Evolutionary conservation across 2,113 vertebrate genomes (phyloP), one percentile per base, ranked within the genome.

Genomic region (Saiga tatarica): DNA sequence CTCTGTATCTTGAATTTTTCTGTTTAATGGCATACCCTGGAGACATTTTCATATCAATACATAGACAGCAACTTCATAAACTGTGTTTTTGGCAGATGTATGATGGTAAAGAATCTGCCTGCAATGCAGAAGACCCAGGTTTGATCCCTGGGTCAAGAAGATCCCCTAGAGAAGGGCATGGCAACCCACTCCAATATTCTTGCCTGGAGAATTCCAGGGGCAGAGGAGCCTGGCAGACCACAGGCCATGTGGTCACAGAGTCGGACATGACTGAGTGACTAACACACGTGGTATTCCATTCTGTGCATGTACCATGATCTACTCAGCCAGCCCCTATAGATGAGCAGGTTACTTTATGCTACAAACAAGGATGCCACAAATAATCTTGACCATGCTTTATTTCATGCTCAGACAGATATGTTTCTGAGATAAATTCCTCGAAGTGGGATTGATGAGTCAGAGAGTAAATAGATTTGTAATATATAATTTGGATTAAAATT

Each of bases 401-500:
- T 94, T 83, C 50, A 12, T 87, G 67, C 30, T 13, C 26, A 84
- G 36, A 25, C 5, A 83, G 50, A 83, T 92, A 6, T 39, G 57
- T 64, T 84, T 97, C 91, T 95, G 76, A 28, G 67, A 59, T 92
- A 92, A 67, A 50, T 81, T 95, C 39, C 47, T n/a, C 60, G 3
- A 85, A 91, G 5, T 89, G 45, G 23, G 21, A 42, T 83, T 50
- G 8, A n/a, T 82, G 17, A 60, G 30, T 79, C 64, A 78, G 59
- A 74, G 50, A 11, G 9, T 67, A 95, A 95, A 71, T 82, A 79
- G 21, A 91, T 84, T 79, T 50, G 11, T 71, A 71, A 50, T 91
- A 8, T 94, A 14, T 45, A 47, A 47, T 89, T 95, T 95, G 92
- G 33, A 95, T n/a, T 62, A 85, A 91, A 88, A 33, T 93, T 60